A percentile compares a stretch with the other conserved stretches of the same genome.
phyloP scores from a whole-genome alignment of 1,140 invertebrate species.

The Fopius arisanus region DNA sequence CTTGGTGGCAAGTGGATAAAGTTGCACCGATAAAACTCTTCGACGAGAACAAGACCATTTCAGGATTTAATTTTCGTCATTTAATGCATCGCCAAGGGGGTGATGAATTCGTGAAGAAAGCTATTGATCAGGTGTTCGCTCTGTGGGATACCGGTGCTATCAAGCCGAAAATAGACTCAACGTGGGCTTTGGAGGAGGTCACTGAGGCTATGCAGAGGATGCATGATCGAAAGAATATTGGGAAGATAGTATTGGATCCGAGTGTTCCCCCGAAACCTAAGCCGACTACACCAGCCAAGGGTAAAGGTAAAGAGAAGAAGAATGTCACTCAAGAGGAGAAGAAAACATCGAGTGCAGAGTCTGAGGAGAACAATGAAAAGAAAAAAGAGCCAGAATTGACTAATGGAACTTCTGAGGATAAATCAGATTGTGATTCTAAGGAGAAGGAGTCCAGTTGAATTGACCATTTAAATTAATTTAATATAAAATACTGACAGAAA shows the following conservation, averaged over 20 bases:
- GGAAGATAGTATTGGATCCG: constrained; percentile 86
- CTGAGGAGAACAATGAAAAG: constrained; percentile 65
- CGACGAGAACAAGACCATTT: constrained; percentile 86
- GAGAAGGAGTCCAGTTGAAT: constrained; percentile 67
- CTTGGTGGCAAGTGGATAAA: constrained; percentile 93
- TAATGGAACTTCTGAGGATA: constrained; percentile 66
- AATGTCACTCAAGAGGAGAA: constrained; percentile 74
- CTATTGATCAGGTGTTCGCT: constrained; percentile 77
- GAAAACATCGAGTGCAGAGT: constrained; percentile 62
- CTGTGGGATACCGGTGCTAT: constrained; percentile 81
- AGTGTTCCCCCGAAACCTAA: constrained; percentile 79
- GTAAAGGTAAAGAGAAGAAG: constrained; percentile 75
- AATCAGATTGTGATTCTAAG: constrained; percentile 65
- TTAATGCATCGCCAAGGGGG: constrained; percentile 83
- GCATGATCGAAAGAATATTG: constrained; percentile 90
- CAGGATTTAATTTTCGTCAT: constrained; percentile 85
- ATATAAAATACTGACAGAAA: constrained; percentile 28
- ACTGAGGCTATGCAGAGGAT: constrained; percentile 91
- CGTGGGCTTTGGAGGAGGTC: constrained; percentile 86
- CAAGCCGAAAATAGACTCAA: constrained; percentile 83
- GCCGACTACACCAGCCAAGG: constrained; percentile 77
- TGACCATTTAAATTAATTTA: constrained; percentile 29
- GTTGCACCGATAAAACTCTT: constrained; percentile 87
- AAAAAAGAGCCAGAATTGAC: constrained; percentile 66
- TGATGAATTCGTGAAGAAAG: constrained; percentile 72